Evolutionary conservation across 2,888 invertebrate genomes (phyloP).

Genomic region (Dicyrtomina minuta): DNA sequence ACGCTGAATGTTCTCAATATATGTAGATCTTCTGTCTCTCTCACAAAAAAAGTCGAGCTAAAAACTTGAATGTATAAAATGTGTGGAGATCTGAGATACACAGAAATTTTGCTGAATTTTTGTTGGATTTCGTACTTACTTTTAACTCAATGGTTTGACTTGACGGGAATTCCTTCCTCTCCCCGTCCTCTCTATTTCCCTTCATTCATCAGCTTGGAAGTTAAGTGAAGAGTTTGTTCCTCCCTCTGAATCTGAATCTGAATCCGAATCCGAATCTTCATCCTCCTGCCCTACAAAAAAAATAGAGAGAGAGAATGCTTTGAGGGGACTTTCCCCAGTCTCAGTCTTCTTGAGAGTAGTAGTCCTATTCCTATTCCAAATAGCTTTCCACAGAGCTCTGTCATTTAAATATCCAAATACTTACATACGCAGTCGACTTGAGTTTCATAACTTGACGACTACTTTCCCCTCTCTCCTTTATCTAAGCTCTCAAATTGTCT

Average conservation of each 20-base stretch:
- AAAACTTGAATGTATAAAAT: too few relatives aligned
- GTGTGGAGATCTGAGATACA: not conserved
- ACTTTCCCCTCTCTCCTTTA: too few relatives aligned
- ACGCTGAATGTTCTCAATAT: not conserved
- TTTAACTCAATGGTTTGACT: constrained; percentile 14
- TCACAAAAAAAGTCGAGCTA: too few relatives aligned
- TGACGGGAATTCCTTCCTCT: constrained; percentile 6
- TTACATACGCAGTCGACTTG: too few relatives aligned
- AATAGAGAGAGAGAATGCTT: constrained; percentile 2
- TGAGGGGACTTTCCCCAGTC: not conserved
- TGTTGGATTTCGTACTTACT: not conserved
- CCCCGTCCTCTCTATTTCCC: constrained; percentile 16
- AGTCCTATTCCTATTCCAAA: too few relatives aligned
- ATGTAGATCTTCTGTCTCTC: too few relatives aligned
- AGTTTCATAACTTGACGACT: too few relatives aligned
- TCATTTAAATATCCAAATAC: too few relatives aligned
- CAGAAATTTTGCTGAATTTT: too few relatives aligned
- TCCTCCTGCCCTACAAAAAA: not conserved
- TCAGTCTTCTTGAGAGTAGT: too few relatives aligned
- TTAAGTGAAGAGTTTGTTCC: constrained; percentile 11
- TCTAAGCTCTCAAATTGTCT: too few relatives aligned
- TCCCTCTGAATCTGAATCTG: not conserved
- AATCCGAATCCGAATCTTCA: not conserved
- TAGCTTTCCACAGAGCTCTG: too few relatives aligned
- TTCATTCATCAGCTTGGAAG: constrained; percentile 6